These are phyloP conservation scores for Dicrostonyx torquatus DNA, from an alignment of 2,797 vertebrate species.

Conservation along the genomic window DNA sequence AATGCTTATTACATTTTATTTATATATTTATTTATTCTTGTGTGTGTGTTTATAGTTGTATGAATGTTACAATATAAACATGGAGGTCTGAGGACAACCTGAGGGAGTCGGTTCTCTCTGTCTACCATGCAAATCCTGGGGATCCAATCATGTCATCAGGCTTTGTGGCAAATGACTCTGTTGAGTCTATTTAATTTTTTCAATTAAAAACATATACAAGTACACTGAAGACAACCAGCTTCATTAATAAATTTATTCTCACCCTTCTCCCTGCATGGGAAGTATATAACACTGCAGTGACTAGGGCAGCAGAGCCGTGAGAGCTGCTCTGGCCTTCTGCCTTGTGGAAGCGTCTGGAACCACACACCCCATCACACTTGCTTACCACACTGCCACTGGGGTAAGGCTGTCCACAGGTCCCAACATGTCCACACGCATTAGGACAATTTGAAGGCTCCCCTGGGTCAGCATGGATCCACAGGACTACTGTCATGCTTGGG, in stretches of 20 bases:
- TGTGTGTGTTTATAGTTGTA: neutral
- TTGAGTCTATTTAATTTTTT: neutral
- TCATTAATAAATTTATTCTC: constrained; percentile 66
- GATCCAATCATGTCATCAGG: neutral
- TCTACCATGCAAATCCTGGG: neutral
- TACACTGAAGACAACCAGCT: neutral
- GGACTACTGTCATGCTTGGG: neutral
- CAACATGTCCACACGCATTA: rapidly evolving
- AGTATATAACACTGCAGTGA: neutral
- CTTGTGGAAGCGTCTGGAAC: neutral
- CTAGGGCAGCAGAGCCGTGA: neutral
- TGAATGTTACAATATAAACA: neutral
- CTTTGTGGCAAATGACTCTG: neutral
- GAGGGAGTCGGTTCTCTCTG: neutral
- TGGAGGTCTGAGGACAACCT: neutral
- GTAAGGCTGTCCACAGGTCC: neutral
- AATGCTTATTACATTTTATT: neutral
- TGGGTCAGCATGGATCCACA: neutral
- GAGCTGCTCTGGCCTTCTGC: neutral
- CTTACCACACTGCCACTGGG: neutral
- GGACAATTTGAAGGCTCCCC: neutral
- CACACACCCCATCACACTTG: neutral
- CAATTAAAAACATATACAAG: neutral
- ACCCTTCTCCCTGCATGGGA: neutral
- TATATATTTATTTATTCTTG: neutral